A percentile compares a stretch with the other conserved stretches of the same genome.
These are phyloP conservation scores for Cactoblastis cactorum DNA, from an alignment of 2,888 invertebrate species.

Conservation along the genomic window DNA sequence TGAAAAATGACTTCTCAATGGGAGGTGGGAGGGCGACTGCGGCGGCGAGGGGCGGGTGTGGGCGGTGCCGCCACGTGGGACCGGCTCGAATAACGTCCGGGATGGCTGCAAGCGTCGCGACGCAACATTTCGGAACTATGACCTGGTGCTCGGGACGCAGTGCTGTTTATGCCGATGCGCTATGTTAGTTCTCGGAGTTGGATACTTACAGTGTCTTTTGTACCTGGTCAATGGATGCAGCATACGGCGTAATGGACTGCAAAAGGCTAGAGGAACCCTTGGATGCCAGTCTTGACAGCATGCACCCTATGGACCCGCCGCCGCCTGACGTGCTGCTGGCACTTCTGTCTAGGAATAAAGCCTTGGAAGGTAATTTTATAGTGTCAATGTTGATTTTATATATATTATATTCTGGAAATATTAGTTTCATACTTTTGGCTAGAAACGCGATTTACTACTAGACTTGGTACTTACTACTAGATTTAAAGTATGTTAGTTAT, in stretches of 20 bases:
- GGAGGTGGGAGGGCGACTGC: slow-evolving; percentile 65
- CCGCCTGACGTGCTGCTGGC: slow-evolving; percentile 92
- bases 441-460: too few species aligned
- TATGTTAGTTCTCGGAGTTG: slow-evolving; percentile 41
- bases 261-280: slow-evolving; percentile 46
- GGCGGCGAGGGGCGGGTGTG: slow-evolving; percentile 63
- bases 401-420: too few species aligned
- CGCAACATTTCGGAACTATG: slow-evolving; percentile 34
- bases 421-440: too few species aligned
- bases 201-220: slow-evolving; percentile 43
- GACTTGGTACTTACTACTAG: too few species aligned
- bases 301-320: slow-evolving; percentile 77
- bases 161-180: slow-evolving; percentile 37
- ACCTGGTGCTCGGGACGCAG: slow-evolving; percentile 39
- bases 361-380: slow-evolving; percentile 88
- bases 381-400: too few species aligned
- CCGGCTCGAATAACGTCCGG: slow-evolving; percentile 49
- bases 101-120: slow-evolving; percentile 42
- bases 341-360: slow-evolving; percentile 91
- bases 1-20: slow-evolving; percentile 78
- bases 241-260: slow-evolving; percentile 51
- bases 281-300: slow-evolving; percentile 54
- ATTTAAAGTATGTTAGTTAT: too few species aligned
- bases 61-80: slow-evolving; percentile 73
- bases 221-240: slow-evolving; percentile 55